Base-by-base conservation (phyloP, 2,888 invertebrate genomes). In the Mythimna ferrago region DNA sequence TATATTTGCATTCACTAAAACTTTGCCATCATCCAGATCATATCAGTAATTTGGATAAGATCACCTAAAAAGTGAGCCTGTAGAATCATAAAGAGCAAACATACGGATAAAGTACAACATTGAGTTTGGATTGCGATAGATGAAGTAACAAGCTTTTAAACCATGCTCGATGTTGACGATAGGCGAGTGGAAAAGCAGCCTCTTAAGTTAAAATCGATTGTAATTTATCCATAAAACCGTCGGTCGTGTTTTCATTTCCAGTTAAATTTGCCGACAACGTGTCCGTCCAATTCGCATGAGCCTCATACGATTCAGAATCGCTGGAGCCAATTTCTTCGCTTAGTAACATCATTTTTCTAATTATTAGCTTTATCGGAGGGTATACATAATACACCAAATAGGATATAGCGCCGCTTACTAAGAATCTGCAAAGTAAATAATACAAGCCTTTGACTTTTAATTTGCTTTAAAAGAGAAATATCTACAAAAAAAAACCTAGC, bases 341-440 rank as follows among this genome's bases (percentile, higher is more conserved):
- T 21, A 51, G 19, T 38, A 71, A 66, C 53, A 56, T 71, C 53
- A 56, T 71, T n/a, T 19, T 70, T 74, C 9, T 65, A 6, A 48
- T 32, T 21, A 51, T 65, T 19, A 61, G 11, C 70, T 83, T 69
- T 2, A 83, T 7, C 1, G 83, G 78, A 9, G 85, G 80, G 5
- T 88, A 86, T 1, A 89, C 9, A 54, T 89, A 71, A 79, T 92
- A 92, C 0, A 88, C 57, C 4, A 87, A 82, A 66, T 88, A 92
- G 9, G 87, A 72, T 7, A 89, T 4, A 6, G 88, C 88, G 5
- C 88, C 91, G n/a, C 85, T 81, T 9, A 92, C 48, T 41, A 92
- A 76, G 41, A 90, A 87, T 64, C 92, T 92, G 90, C 48, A 89
- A 91, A 67, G 5, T 48, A 48, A 44, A 68, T 38, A 71, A 41